phyloP scores from a whole-genome alignment of 2,888 invertebrate genomes.

The Nomada hirtipes region DNA sequence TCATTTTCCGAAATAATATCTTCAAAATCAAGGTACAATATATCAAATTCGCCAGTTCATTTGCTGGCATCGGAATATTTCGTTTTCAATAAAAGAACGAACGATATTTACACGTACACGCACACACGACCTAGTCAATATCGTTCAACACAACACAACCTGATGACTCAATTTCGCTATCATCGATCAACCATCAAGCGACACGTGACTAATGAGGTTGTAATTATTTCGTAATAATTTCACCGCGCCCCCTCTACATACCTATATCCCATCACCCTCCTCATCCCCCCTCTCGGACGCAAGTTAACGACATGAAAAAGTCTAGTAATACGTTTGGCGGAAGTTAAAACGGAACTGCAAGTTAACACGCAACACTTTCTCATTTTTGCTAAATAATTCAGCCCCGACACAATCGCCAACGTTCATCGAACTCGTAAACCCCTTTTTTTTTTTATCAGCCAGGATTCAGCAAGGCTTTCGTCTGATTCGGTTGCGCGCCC shows the following conservation, averaged over 20 bases:
- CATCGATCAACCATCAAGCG: slow-evolving; percentile 24
- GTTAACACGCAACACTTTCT: slow-evolving; percentile 49
- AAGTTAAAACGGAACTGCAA: slow-evolving; percentile 42
- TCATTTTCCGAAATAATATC: background rate
- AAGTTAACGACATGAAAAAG: slow-evolving; percentile 52
- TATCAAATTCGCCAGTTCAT: background rate
- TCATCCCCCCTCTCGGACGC: background rate
- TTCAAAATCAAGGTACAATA: background rate
- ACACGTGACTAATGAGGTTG: slow-evolving; percentile 23
- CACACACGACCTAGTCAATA: background rate
- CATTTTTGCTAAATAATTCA: slow-evolving; percentile 56
- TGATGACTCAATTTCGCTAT: slow-evolving; percentile 34
- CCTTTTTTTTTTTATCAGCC: slow-evolving; percentile 35
- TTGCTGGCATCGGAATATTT: background rate
- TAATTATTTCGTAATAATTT: slow-evolving; percentile 38
- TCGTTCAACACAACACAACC: background rate
- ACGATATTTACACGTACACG: background rate
- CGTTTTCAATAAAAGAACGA: background rate
- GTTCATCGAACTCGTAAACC: slow-evolving; percentile 62
- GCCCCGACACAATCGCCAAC: slow-evolving; percentile 30
- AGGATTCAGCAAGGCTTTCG: slow-evolving; percentile 7
- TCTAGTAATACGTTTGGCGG: slow-evolving; percentile 32
- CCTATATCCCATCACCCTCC: background rate
- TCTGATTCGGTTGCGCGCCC: background rate
- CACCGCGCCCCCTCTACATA: background rate